Percentiles rank a stretch among this genome's conserved stretches.
Evolutionary conservation across 2,113 vertebrate species (phyloP).

Genomic region (Phaetusa simplex): DNA sequence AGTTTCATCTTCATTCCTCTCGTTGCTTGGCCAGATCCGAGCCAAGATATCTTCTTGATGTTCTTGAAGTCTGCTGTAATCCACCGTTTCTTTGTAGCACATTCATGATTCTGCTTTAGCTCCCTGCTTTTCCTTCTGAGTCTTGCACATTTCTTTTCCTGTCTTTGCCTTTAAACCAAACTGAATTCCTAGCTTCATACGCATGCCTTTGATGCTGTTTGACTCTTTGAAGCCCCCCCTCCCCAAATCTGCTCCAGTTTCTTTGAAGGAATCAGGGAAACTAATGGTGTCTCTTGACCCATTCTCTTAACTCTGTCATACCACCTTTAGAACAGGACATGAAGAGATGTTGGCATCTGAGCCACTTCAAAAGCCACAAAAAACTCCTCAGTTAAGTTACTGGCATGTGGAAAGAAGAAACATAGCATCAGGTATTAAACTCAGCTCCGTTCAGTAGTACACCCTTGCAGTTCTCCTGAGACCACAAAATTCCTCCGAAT

Average conservation of each 20-base stretch:
- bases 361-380: not conserved
- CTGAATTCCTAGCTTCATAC: not conserved
- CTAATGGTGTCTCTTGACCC: not conserved
- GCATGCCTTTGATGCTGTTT: not conserved
- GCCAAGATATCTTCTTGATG: not conserved
- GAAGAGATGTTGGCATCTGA: not conserved
- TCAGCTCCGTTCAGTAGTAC: not conserved
- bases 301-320: not conserved
- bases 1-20: not conserved
- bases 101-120: not conserved
- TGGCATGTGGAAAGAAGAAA: not conserved
- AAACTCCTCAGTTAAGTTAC: not conserved
- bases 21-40: not conserved
- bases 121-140: not conserved
- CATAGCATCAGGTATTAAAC: not conserved
- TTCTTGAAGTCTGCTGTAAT: not conserved
- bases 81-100: not conserved
- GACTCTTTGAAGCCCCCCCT: not conserved
- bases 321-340: not conserved
- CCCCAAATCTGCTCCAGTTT: not conserved
- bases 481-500: not conserved
- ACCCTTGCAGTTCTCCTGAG: not conserved
- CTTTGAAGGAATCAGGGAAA: conserved; percentile 12
- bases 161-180: not conserved
- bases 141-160: not conserved